Evolutionary conservation across 2,113 vertebrate species (phyloP).

Genomic region (Ifrita kowaldi): DNA sequence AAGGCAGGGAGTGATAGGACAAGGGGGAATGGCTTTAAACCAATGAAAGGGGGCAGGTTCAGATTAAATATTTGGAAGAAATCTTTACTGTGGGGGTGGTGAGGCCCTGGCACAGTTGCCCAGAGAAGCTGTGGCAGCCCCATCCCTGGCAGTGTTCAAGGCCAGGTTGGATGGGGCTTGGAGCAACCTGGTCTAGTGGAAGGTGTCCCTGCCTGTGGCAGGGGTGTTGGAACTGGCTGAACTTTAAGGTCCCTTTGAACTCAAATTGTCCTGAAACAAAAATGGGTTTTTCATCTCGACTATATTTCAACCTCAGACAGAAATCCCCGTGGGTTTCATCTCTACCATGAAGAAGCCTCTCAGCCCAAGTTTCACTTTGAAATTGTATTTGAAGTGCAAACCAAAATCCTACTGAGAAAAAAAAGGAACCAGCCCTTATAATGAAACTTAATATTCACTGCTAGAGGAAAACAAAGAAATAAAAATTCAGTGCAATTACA

Average conservation of each 20-base stretch:
- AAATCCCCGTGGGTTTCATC: background rate
- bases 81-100: background rate
- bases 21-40: background rate
- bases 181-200: background rate
- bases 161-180: background rate
- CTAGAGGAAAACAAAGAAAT: background rate
- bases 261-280: background rate
- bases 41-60: background rate
- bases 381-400: background rate
- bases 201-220: background rate
- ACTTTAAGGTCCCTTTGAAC: background rate
- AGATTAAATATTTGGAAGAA: background rate
- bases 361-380: background rate
- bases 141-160: background rate
- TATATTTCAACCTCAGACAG: background rate
- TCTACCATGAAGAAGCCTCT: background rate
- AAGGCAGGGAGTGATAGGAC: background rate
- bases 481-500: background rate
- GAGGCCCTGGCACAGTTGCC: background rate
- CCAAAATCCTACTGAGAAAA: background rate
- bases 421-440: background rate
- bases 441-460: background rate
- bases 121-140: background rate
- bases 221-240: background rate
- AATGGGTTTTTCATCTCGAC: background rate